A percentile compares a stretch with the other conserved stretches of the same genome.
These are phyloP conservation scores for Neoseiulus cucumeris DNA, from an alignment of 1,140 invertebrate genomes.

Conservation along the genomic window DNA sequence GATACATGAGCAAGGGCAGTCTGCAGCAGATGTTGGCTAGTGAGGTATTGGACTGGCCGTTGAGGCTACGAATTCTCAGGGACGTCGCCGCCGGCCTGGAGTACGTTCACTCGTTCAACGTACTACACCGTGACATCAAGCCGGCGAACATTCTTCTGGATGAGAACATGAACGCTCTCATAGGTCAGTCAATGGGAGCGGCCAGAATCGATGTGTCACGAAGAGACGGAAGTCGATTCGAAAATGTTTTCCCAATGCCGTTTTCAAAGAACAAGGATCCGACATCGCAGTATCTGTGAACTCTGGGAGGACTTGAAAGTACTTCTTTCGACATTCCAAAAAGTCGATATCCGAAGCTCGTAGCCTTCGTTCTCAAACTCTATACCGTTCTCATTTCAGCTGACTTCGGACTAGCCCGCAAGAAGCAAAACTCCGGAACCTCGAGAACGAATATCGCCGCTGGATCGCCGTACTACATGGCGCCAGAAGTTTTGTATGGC, in stretches of 20 bases:
- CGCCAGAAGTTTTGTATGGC: neutral
- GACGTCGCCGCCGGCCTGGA: neutral
- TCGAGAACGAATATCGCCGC: neutral
- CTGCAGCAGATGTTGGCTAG: neutral
- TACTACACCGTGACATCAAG: conserved; percentile 97
- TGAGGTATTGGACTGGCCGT: neutral
- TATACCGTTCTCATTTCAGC: too few relatives aligned
- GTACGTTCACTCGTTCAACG: conserved; percentile 29
- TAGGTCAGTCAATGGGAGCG: neutral
- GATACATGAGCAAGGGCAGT: neutral
- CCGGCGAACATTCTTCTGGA: conserved; percentile 96
- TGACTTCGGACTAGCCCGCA: neutral
- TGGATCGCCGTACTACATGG: neutral
- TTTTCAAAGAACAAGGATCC: too few relatives aligned
- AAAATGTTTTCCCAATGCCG: too few relatives aligned
- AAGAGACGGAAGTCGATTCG: too few relatives aligned
- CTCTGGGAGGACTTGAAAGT: too few relatives aligned
- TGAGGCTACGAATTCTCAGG: neutral
- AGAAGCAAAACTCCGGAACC: neutral
- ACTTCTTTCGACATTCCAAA: too few relatives aligned
- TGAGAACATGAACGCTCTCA: conserved; percentile 32
- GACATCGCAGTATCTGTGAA: too few relatives aligned
- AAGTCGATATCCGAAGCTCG: too few relatives aligned
- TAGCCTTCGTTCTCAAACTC: too few relatives aligned
- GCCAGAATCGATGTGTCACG: too few relatives aligned